These are phyloP conservation scores for Brotula barbata DNA, from an alignment of 2,797 vertebrate genomes.

Conservation along the genomic window DNA sequence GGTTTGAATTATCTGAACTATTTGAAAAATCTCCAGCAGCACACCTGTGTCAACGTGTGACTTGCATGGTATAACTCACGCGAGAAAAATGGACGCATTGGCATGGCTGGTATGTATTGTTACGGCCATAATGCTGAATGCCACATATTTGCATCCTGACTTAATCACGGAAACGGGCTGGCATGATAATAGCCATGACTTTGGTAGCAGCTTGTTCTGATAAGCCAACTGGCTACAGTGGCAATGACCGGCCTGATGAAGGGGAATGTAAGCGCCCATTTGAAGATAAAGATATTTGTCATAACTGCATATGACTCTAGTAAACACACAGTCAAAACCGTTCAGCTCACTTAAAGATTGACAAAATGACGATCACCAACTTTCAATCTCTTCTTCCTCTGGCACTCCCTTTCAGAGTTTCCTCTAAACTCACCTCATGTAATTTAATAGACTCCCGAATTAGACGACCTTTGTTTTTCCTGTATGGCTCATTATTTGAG, in stretches of 20 bases:
- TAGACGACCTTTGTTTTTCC: conserved; percentile 16
- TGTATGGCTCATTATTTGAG: conserved; percentile 44
- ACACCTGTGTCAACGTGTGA: background rate
- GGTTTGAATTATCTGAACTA: background rate
- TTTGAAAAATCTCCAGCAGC: background rate
- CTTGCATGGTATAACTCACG: background rate
- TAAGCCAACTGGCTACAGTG: background rate
- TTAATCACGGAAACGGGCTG: conserved; percentile 12
- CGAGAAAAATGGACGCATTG: conserved; percentile 30
- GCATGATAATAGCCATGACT: background rate
- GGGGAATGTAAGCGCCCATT: conserved; percentile 36
- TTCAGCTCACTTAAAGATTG: too few relatives aligned
- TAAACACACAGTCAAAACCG: too few relatives aligned
- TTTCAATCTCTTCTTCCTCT: background rate
- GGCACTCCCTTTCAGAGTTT: background rate
- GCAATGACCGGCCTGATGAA: conserved; percentile 18
- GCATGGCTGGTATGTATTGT: conserved; percentile 46
- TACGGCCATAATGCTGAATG: conserved; percentile 26
- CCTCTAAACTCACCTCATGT: background rate
- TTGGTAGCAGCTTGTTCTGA: background rate
- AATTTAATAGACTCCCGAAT: conserved; percentile 1
- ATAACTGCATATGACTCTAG: too few relatives aligned
- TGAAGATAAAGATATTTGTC: conserved; percentile 12
- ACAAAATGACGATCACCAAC: background rate
- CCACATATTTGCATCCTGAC: conserved; percentile 52